phyloP scores from a whole-genome alignment of 2,113 vertebrate species.

The Halichoerus grypus region DNA sequence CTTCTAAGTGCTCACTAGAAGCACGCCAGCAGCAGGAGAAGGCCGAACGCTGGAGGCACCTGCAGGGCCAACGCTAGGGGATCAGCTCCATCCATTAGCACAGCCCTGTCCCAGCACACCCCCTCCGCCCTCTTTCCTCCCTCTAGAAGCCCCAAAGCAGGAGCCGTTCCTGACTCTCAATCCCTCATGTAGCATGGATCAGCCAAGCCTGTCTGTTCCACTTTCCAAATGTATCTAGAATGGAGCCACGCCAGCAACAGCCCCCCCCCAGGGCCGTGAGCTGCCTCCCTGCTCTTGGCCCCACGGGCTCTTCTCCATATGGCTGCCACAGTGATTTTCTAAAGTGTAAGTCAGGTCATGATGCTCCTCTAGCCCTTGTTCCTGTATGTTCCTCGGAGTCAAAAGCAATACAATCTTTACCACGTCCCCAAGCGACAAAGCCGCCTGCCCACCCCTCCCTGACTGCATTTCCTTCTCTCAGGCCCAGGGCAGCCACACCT shows the following conservation, averaged over 20 bases:
- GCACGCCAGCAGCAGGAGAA: accelerated
- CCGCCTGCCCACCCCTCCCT: accelerated
- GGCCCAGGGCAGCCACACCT: background rate
- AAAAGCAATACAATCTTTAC: background rate
- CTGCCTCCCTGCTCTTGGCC: accelerated
- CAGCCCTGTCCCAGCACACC: background rate
- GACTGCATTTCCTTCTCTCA: background rate
- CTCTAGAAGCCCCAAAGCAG: background rate
- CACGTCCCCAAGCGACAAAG: accelerated
- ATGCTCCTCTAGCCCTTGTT: background rate
- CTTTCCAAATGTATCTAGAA: background rate
- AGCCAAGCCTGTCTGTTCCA: background rate
- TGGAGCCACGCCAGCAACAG: accelerated
- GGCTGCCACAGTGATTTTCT: accelerated
- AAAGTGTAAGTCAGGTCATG: background rate
- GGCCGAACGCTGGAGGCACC: background rate
- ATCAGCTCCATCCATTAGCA: accelerated
- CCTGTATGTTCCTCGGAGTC: background rate
- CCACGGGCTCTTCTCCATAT: background rate
- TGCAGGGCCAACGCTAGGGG: accelerated
- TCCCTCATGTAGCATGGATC: background rate
- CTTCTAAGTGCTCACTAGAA: accelerated
- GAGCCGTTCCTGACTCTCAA: background rate
- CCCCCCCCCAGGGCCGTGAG: background rate
- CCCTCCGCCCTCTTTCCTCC: background rate